Evolutionary conservation across 2,888 invertebrate species (phyloP).

Genomic region (Cryptocheilus praepositus): DNA sequence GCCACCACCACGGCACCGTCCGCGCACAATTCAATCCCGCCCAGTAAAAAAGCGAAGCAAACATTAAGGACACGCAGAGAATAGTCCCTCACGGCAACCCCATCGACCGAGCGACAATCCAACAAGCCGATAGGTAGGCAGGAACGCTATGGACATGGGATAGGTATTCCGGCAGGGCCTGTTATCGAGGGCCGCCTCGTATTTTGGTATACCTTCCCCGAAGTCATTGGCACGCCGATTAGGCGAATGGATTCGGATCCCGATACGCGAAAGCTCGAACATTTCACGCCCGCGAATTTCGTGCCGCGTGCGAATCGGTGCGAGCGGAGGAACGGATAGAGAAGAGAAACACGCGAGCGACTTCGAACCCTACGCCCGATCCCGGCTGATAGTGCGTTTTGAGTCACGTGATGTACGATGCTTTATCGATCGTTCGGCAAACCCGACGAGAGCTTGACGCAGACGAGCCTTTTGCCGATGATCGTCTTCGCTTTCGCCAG

Average conservation of each 20-base stretch:
- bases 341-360: no score
- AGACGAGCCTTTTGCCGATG: neutral
- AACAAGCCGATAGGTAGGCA: conserved; percentile 22
- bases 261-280: neutral
- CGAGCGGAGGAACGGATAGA: no score
- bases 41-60: no score
- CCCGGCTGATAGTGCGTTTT: conserved; percentile 7
- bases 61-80: no score
- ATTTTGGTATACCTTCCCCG: conserved; percentile 49
- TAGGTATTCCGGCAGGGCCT: conserved; percentile 58
- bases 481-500: neutral
- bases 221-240: conserved; percentile 46
- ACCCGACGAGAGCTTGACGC: neutral
- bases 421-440: conserved; percentile 1
- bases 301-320: no score
- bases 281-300: no score
- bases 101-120: conserved; percentile 61
- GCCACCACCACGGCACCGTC: no score
- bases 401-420: conserved; percentile 10
- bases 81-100: conserved; percentile 41
- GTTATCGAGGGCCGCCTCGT: conserved; percentile 47
- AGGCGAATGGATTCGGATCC: conserved; percentile 10
- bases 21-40: no score
- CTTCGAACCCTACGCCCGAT: neutral
- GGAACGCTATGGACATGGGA: conserved; percentile 58